Evolutionary conservation across 2,888 invertebrate genomes (phyloP).

Genomic region (Tetranychus piercei): DNA sequence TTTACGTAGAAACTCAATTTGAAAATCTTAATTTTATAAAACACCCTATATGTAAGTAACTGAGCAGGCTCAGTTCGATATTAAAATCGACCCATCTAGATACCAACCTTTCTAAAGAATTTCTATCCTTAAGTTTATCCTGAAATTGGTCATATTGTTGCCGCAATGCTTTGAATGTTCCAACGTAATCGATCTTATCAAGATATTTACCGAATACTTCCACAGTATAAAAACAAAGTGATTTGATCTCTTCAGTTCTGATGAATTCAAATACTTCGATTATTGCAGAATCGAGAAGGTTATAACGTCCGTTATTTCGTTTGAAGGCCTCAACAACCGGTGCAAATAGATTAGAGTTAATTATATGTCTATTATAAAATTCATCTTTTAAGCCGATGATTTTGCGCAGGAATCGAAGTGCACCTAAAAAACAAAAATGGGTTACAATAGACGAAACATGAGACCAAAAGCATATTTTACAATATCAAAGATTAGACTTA

Average conservation of each 20-base stretch:
- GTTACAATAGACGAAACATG: background rate
- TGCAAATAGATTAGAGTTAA: conserved; percentile 79
- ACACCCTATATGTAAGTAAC: too few species aligned
- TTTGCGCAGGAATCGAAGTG: conserved; percentile 87
- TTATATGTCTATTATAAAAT: conserved; percentile 89
- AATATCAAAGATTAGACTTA: conserved; percentile 32
- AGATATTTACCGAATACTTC: conserved; percentile 87
- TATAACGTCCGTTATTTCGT: conserved; percentile 91
- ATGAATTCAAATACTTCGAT: conserved; percentile 99
- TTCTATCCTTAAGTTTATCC: conserved; percentile 67
- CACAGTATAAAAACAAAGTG: conserved; percentile 58
- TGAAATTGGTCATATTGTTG: conserved; percentile 74
- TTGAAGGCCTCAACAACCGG: conserved; percentile 91
- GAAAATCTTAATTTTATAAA: too few species aligned
- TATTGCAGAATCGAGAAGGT: conserved; percentile 93
- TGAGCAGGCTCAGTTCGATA: too few species aligned
- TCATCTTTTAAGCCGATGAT: conserved; percentile 94
- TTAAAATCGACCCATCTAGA: background rate
- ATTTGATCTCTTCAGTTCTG: conserved; percentile 45
- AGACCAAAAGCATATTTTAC: too few species aligned
- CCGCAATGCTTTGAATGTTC: conserved; percentile 86
- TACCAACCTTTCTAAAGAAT: conserved; percentile 47
- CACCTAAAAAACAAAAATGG: conserved; percentile 39
- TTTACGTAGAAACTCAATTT: too few species aligned
- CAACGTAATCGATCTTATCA: conserved; percentile 88